Evolutionary conservation across 2,888 invertebrate genomes (phyloP), one percentile per base, ranked within the genome.

Genomic region (Aleiodes leptofemur): DNA sequence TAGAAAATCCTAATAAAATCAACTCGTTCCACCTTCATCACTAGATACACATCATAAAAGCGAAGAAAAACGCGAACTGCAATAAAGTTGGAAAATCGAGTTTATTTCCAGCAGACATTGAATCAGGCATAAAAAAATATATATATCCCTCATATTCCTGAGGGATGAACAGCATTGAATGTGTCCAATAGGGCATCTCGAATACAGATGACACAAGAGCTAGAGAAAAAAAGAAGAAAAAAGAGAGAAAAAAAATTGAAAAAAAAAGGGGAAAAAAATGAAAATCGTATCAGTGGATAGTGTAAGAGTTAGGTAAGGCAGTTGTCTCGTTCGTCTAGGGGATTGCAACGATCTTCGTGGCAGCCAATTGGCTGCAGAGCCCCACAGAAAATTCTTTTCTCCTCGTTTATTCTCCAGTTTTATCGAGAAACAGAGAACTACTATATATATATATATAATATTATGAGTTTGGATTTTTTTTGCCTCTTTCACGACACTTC

Each of bases 321-420:
- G 77, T 76, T 80, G 69, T 64, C 76, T 76, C 73, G 76, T 72
- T 76, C 73, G 77, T 72, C 77, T 64, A 43, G 74, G 77, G 79
- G 79, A 80, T 79, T 79, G 77, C 76, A 72, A 80, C 77, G 79
- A 72, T 80, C 79, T 76, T 23, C 77, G 76, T 72, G 76, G 77
- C 72, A 80, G 75, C 76, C 78, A 80, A 80, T 80, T 80, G 76
- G 78, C 74, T 70, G 77, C 75, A 78, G 77, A 69, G 64, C 43
- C 69, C 57, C 68, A 14, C 73, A 53, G 61, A 75, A 73, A 75
- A 77, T 72, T 77, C 72, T 74, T 75, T 73, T 72, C 34, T 72
- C 68, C 72, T 76, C 53, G 38, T 56, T 76, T 57, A 71, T 64
- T 78, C 53, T 48, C 51, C 43, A 9, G 16, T 38, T 50, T 38